Percentiles rank a stretch among this genome's conserved stretches.
Conservation (phyloP, 1,140 invertebrate genomes). For the Tribolium castaneum region DNA sequence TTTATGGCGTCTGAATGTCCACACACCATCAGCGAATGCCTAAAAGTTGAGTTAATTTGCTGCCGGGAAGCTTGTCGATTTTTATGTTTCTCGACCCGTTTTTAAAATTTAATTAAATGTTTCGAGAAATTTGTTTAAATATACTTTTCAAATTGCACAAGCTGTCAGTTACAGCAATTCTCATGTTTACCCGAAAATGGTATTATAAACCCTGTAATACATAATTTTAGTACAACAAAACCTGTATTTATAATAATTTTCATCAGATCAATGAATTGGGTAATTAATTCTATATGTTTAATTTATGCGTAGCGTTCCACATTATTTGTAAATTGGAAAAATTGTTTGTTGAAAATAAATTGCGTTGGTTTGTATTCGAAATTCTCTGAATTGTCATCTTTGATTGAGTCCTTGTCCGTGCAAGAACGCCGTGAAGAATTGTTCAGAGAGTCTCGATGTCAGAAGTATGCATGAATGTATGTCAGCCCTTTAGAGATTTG, state of each 20-base stretch:
- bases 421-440: neutral
- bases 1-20: neutral
- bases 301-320: too few species aligned
- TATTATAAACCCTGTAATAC: neutral
- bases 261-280: too few species aligned
- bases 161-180: neutral
- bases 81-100: neutral
- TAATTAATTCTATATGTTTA: too few species aligned
- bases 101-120: neutral
- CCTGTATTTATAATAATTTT: too few species aligned
- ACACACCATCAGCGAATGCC: neutral
- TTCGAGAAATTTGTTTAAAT: neutral
- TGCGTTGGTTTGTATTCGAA: neutral
- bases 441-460: neutral
- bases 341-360: too few species aligned
- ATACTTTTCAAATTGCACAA: neutral
- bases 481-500: slow-evolving; percentile 16
- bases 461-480: slow-evolving; percentile 10
- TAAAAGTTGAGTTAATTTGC: too few species aligned
- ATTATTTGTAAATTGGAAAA: too few species aligned
- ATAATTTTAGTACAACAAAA: too few species aligned
- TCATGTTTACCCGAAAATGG: neutral
- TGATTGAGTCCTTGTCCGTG: neutral
- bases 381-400: neutral
- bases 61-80: too few species aligned